These are phyloP conservation scores for Arothron firmamentum DNA, from an alignment of 2,113 vertebrate genomes.

Conservation along the genomic window DNA sequence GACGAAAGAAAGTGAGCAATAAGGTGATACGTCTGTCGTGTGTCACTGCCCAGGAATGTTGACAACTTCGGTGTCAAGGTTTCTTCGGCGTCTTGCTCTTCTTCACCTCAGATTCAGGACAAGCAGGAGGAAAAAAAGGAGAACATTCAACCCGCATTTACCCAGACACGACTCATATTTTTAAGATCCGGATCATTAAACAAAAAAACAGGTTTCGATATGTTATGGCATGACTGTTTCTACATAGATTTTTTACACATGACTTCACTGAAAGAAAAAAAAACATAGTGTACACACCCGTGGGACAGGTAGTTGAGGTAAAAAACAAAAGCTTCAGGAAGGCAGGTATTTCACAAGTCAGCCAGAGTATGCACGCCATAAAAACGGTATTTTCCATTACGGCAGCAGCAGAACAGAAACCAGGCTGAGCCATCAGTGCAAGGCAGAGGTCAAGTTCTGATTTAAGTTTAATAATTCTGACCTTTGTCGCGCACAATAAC, in stretches of 20 bases:
- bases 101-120: conserved; percentile 42
- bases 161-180: conserved; percentile 39
- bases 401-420: neutral
- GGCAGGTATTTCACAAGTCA: conserved; percentile 41
- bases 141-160: conserved; percentile 50
- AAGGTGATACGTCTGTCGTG: conserved; percentile 45
- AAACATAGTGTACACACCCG: conserved; percentile 82
- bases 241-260: conserved; percentile 92
- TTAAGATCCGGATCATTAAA: conserved; percentile 72
- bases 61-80: conserved; percentile 60
- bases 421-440: neutral
- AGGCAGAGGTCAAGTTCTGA: neutral
- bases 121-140: conserved; percentile 29
- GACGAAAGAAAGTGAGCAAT: conserved; percentile 47
- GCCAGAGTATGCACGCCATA: conserved; percentile 11
- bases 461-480: neutral
- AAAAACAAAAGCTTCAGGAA: conserved; percentile 38
- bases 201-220: conserved; percentile 91
- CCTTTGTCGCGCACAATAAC: neutral
- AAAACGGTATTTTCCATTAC: conserved; percentile 35
- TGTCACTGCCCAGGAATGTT: conserved; percentile 63
- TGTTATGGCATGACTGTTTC: conserved; percentile 93
- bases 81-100: conserved; percentile 28
- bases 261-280: conserved; percentile 79
- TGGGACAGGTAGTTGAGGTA: conserved; percentile 77